Conservation (phyloP, 2,888 invertebrate genomes). For the Pandemis heparana region DNA sequence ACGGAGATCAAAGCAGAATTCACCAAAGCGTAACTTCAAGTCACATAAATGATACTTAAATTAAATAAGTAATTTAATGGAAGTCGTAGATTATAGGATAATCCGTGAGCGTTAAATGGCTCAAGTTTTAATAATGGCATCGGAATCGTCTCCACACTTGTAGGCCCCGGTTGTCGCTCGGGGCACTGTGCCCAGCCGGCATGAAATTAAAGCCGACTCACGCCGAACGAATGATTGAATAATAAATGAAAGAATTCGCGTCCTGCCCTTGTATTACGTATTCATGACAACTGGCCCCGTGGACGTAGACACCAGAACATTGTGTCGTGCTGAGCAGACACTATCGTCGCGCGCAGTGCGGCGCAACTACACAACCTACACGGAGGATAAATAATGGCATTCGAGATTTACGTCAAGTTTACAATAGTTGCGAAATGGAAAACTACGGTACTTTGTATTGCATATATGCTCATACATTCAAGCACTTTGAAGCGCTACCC, state of each 20-base stretch:
- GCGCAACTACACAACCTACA: background rate
- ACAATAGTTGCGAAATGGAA: background rate
- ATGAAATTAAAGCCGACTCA: constrained; percentile 86
- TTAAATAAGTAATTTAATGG: constrained; percentile 1
- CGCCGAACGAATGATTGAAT: constrained; percentile 86
- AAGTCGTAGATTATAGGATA: constrained; percentile 19
- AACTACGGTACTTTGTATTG: background rate
- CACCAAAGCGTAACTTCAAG: background rate
- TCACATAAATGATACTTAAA: background rate
- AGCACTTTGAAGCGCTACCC: too few relatives aligned
- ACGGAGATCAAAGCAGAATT: background rate
- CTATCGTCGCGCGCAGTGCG: constrained; percentile 19
- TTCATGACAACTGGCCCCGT: constrained; percentile 78
- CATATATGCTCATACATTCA: too few relatives aligned
- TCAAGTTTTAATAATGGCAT: constrained; percentile 56
- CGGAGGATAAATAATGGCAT: background rate
- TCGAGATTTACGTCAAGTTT: background rate
- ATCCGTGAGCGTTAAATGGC: constrained; percentile 34
- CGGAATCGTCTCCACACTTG: constrained; percentile 68
- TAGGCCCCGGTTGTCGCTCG: constrained; percentile 62
- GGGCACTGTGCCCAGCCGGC: constrained; percentile 82
- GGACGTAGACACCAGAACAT: constrained; percentile 38
- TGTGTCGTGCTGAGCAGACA: constrained; percentile 31
- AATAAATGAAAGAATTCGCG: constrained; percentile 86
- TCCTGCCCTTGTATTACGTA: constrained; percentile 84